Conservation (phyloP, 1,140 invertebrate genomes). For the Scylla paramamosain region DNA sequence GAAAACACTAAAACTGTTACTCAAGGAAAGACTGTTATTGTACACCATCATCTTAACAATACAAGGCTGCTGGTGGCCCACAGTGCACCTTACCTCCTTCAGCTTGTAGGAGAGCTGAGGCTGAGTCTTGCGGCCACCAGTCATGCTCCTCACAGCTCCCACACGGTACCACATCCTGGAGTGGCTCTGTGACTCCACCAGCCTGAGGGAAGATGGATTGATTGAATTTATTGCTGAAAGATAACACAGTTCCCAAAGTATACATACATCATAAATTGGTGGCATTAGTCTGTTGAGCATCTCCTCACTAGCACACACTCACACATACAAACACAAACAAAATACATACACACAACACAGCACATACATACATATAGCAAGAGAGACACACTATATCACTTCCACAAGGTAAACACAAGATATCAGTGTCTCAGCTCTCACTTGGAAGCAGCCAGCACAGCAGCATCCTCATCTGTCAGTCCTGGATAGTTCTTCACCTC, state of each 20-base stretch:
- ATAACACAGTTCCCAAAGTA: neutral
- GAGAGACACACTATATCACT: too few species aligned
- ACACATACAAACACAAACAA: too few species aligned
- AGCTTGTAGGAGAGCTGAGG: slow-evolving; percentile 80
- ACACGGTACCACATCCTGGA: slow-evolving; percentile 85
- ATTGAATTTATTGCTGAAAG: neutral
- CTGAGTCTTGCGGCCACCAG: slow-evolving; percentile 82
- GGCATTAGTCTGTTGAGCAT: too few species aligned
- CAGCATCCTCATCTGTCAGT: slow-evolving; percentile 84
- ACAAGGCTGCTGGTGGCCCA: neutral
- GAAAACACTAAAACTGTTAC: too few species aligned
- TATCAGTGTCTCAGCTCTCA: slow-evolving; percentile 75
- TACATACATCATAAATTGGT: too few species aligned
- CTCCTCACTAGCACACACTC: too few species aligned
- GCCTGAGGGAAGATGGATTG: slow-evolving; percentile 77
- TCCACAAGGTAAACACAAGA: too few species aligned
- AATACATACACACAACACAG: too few species aligned
- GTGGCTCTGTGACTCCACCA: slow-evolving; percentile 83
- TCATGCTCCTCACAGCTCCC: slow-evolving; percentile 83
- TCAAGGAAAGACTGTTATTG: neutral
- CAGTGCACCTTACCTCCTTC: slow-evolving; percentile 78
- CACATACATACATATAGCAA: too few species aligned
- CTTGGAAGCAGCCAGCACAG: slow-evolving; percentile 83
- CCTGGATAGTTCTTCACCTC: slow-evolving; percentile 83
- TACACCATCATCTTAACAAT: neutral